Evolutionary conservation across 2,888 invertebrate genomes (phyloP), one percentile per base, ranked within the genome.

Genomic region (Argyresthia goedartella): DNA sequence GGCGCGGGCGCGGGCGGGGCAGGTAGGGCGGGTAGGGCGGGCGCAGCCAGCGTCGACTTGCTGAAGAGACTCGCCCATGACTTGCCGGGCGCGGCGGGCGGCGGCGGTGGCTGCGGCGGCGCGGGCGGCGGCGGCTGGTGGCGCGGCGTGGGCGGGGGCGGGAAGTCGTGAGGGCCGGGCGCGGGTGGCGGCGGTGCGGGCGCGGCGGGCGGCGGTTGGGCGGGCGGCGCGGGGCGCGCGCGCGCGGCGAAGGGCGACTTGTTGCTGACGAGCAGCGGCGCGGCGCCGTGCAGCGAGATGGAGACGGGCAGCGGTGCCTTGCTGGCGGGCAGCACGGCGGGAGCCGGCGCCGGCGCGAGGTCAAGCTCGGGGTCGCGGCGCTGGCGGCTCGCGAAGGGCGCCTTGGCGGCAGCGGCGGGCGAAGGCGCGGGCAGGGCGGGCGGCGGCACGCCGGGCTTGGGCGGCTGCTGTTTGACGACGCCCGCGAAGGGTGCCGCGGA

Each of bases 61-160:
- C 63, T 87, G 2, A 92, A 92, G 13, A 92, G 66, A 70, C 92
- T 91, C 1, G 92, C 91, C 92, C 92, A 92, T 0, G 92, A 90
- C 50, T 89, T 85, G 55, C 87, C 78, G 14, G 86, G 69, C 0
- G 84, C 81, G 0, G 84, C 80, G 55, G 73, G 79, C 1, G 78
- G 81, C 54, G 78, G 84, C 4, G 77, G 75, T 47, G 66, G 66
- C 1, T 69, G 69, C 1, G 79, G 75, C 0, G 79, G 60, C 1
- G 82, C 78, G 1, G 61, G 49, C 0, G 76, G 69, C 47, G 82
- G 85, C 1, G 75, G 76, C 34, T 79, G 72, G 59, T 80, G 76
- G 41, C 85, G 71, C 0, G 86, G 86, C 1, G 85, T 85, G 0
- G 86, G 86, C 1, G 85, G 84, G 6, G 81, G 82, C 0, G 88